phyloP scores from a whole-genome alignment of 2,797 vertebrate species.

The Setipinna tenuifilis region DNA sequence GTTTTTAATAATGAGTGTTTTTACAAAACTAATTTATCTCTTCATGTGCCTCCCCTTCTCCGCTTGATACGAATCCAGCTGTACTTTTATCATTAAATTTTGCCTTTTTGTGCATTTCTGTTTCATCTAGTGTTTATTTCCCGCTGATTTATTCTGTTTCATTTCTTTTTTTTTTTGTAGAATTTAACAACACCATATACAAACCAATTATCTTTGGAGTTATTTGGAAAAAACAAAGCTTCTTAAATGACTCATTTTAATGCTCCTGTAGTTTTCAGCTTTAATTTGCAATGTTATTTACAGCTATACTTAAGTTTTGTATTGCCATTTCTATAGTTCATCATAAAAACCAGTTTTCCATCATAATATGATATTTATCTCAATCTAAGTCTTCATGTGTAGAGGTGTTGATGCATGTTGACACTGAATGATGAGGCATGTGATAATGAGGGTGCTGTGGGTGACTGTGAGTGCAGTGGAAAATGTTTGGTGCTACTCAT shows the following conservation, averaged over 20 bases:
- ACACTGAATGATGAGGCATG: neutral
- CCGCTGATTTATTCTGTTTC: neutral
- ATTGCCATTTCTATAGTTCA: neutral
- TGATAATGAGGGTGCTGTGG: neutral
- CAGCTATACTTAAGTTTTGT: neutral
- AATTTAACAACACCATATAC: neutral
- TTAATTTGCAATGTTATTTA: neutral
- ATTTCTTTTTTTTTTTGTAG: neutral
- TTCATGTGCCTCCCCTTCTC: constrained; percentile 11
- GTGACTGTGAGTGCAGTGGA: neutral
- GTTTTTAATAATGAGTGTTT: constrained; percentile 40
- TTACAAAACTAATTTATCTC: constrained; percentile 20
- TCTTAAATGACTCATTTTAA: neutral
- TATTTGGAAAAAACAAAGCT: neutral
- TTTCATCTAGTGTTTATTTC: constrained; percentile 27
- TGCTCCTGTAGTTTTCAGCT: neutral
- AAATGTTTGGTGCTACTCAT: neutral
- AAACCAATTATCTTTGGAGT: neutral
- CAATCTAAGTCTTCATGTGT: neutral
- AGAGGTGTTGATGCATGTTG: neutral
- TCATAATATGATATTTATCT: too few species aligned
- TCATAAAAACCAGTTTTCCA: too few species aligned
- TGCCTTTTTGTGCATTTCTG: constrained; percentile 37
- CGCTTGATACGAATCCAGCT: constrained; percentile 34
- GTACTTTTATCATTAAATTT: constrained; percentile 58